phyloP scores from a whole-genome alignment of 2,797 vertebrate species.

The Myotis pilosus region DNA sequence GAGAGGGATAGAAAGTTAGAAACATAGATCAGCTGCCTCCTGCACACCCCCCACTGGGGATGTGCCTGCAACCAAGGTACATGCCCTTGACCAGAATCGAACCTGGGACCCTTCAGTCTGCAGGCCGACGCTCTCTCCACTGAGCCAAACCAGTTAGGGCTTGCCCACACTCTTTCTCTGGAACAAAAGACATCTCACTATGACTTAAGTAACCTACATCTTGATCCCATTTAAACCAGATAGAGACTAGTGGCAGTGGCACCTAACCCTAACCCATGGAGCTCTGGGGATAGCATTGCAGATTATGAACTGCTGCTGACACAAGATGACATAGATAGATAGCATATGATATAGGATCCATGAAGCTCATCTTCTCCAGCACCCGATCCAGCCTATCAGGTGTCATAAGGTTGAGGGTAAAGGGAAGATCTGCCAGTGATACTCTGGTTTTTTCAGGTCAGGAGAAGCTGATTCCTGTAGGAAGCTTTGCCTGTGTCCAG shows the following conservation, averaged over 20 bases:
- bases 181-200: background rate
- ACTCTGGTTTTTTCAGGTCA: background rate
- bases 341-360: conserved; percentile 1
- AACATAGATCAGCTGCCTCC: too few relatives aligned
- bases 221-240: background rate
- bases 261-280: background rate
- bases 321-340: background rate
- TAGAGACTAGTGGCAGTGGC: background rate
- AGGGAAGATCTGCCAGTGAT: conserved; percentile 24
- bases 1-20: too few relatives aligned
- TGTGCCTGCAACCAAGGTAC: too few relatives aligned
- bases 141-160: too few relatives aligned
- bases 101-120: too few relatives aligned
- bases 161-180: background rate
- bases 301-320: background rate
- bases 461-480: background rate
- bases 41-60: too few relatives aligned
- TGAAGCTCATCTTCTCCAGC: conserved; percentile 38
- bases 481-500: background rate
- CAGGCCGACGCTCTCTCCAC: too few relatives aligned
- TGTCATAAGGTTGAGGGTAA: conserved; percentile 32
- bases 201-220: background rate
- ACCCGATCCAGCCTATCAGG: conserved; percentile 49
- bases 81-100: too few relatives aligned
- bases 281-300: background rate